phyloP scores from a whole-genome alignment of 2,888 invertebrate species.

The Drosophila nigritarsus region DNA sequence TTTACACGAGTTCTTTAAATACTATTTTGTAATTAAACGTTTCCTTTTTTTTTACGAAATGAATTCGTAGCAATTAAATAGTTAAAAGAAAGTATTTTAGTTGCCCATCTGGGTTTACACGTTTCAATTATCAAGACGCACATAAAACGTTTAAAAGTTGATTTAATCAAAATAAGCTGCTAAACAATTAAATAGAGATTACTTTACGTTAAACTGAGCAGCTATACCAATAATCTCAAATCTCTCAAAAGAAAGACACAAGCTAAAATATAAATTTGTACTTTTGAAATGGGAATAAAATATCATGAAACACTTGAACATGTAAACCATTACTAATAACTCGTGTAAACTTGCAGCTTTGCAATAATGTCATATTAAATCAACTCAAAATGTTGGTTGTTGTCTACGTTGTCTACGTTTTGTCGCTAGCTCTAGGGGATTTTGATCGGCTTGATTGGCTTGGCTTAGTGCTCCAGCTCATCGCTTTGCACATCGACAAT shows the following conservation, averaged over 20 bases:
- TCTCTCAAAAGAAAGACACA: background rate
- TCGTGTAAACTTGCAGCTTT: conserved; percentile 24
- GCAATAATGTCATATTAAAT: conserved; percentile 25
- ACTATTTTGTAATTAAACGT: background rate
- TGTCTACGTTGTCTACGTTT: conserved; percentile 24
- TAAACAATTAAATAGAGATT: background rate
- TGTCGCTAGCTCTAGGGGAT: conserved; percentile 21
- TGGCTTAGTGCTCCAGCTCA: conserved; percentile 78
- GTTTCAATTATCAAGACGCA: too few species aligned
- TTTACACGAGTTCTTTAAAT: conserved; percentile 31
- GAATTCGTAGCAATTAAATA: background rate
- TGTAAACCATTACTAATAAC: conserved; percentile 1
- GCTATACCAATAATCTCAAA: background rate
- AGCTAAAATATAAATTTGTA: background rate
- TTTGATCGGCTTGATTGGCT: background rate
- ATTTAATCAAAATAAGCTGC: background rate
- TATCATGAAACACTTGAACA: background rate
- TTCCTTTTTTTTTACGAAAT: background rate
- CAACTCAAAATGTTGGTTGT: conserved; percentile 20
- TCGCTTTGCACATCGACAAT: conserved; percentile 84
- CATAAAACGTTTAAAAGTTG: background rate
- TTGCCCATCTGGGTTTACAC: too few species aligned
- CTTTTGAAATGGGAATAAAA: background rate
- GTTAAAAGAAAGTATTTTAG: background rate
- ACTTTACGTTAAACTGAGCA: background rate